Evolutionary conservation across 2,797 vertebrate species (phyloP), one percentile per base, ranked within the genome.

Genomic region (Morus bassanus): DNA sequence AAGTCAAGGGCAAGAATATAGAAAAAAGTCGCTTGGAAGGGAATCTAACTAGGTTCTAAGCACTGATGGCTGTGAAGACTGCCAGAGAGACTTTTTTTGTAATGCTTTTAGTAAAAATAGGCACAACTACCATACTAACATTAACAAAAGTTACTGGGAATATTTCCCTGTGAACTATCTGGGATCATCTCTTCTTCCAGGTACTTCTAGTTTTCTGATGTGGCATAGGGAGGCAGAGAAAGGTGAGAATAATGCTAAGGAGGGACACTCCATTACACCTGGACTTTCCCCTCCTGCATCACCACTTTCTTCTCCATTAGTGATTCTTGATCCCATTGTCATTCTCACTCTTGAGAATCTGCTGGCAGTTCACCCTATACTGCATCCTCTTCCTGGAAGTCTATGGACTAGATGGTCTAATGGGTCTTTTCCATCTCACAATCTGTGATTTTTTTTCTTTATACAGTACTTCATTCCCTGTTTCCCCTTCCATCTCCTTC

Each of bases 401-500:
- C 46, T 72, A 31, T 18, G 46, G 50, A 45, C 46, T 60, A n/a
- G 35, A 60, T 56, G 37, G 35, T 67, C 76, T 91, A 82, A 93
- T 33, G 33, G 14, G 13, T 74, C 67, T 87, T 89, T 76, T 88
- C 59, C 63, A 69, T 21, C 84, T 69, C 77, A 78, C 50, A 85
- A 53, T 60, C 61, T 85, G 54, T 73, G 76, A 89, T 45, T 94
- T 96, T 91, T 91, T 53, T 46, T 73, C 80, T 84, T 85, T 84
- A 24, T 82, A 67, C 45, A 37, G 14, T n/a, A 41, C 37, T 76
- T 90, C 46, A 56, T 48, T 94, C 61, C 46, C 59, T 82, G 69
- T 51, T 95, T 82, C 77, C 89, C 70, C 63, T 94, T 95, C 63
- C 64, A 72, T 87, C 85, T 93, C 90, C 45, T 75, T 41, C 93